Base-by-base conservation (phyloP, 2,113 vertebrate species). In the Nesospiza acunhae region DNA sequence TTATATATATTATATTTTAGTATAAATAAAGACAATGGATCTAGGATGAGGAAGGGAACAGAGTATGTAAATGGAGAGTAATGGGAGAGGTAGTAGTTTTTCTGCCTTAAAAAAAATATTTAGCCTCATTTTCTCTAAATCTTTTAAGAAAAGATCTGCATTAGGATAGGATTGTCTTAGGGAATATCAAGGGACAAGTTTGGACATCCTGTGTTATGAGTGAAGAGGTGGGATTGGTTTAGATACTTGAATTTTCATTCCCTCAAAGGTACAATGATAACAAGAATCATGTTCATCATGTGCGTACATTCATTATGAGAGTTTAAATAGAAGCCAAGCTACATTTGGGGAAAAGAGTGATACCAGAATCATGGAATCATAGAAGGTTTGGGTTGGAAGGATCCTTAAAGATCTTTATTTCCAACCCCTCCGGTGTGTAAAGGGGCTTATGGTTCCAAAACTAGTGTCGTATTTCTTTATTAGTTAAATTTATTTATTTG, bases 381-480 rank as follows among this genome's bases (percentile, higher is more conserved):
- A 13, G 37, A 39, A 53, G 28, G 11, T 46, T 82, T 75, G 33
- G 10, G 13, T 75, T 81, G 60, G 27, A 52, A 52, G 33, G 22
- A 6, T 44, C 33, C 52, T 52, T 67, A 9, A 39, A 74, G 28
- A 46, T 60, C 5, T 24, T 33, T 81, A 31, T 4, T 64, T 58
- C 21, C 13, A 56, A 7, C 4, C 16, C 3, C 17, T 3, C 13
- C 5, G 24, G 16, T 0, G 0, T 16, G 16, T 28, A 26, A 53
- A 69, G 8, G 37, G 30, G 2, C 21, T 72, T 87, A 47, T 31
- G 74, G 37, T 66, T 60, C 23, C 17, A 72, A 59, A 78, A 49
- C 10, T 7, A 13, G 21, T 59, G 35, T n/a, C 6, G 1, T 76
- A 6, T 37, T 24, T 83, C 50, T 75, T 80, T 59, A 28, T 49